These are phyloP conservation scores for Lasioglossum calceatum DNA, from an alignment of 2,888 invertebrate genomes.

Conservation along the genomic window DNA sequence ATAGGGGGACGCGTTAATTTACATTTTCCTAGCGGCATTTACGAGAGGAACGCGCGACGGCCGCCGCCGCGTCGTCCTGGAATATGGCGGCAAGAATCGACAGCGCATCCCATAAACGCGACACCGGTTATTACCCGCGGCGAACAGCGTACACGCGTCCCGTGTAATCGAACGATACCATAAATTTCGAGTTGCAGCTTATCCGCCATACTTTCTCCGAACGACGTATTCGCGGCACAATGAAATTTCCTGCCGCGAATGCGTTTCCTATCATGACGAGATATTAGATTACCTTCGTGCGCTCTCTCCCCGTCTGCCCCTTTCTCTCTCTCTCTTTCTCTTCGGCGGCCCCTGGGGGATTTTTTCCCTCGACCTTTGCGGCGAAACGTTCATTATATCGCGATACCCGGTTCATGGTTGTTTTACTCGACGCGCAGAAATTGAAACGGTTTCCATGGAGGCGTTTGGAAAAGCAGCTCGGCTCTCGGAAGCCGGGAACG, in stretches of 20 bases:
- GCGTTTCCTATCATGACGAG: slow-evolving; percentile 8
- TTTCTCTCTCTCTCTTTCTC: not conserved
- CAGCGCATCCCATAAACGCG: slow-evolving; percentile 51
- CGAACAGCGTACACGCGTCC: slow-evolving; percentile 53
- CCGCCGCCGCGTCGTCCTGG: slow-evolving; percentile 8
- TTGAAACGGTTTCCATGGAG: slow-evolving; percentile 3
- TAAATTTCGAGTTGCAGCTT: slow-evolving; percentile 60
- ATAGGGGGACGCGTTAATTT: not conserved
- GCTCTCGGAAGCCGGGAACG: not conserved
- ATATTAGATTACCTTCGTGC: slow-evolving; percentile 10
- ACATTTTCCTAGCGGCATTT: slow-evolving; percentile 6
- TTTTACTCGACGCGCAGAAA: not conserved
- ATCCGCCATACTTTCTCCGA: slow-evolving; percentile 43
- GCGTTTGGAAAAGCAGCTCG: not conserved
- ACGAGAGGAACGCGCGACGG: slow-evolving; percentile 9
- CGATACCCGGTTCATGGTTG: not conserved
- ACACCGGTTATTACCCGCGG: slow-evolving; percentile 46
- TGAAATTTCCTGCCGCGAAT: slow-evolving; percentile 48
- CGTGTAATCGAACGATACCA: slow-evolving; percentile 69
- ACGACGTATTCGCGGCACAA: slow-evolving; percentile 43
- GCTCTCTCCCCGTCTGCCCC: not conserved
- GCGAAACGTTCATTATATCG: not conserved
- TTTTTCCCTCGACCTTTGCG: not conserved
- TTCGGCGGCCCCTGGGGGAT: not conserved
- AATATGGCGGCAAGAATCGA: slow-evolving; percentile 28